Evolutionary conservation across 1,140 invertebrate species (phyloP).

Genomic region (Choristoneura fumiferana): DNA sequence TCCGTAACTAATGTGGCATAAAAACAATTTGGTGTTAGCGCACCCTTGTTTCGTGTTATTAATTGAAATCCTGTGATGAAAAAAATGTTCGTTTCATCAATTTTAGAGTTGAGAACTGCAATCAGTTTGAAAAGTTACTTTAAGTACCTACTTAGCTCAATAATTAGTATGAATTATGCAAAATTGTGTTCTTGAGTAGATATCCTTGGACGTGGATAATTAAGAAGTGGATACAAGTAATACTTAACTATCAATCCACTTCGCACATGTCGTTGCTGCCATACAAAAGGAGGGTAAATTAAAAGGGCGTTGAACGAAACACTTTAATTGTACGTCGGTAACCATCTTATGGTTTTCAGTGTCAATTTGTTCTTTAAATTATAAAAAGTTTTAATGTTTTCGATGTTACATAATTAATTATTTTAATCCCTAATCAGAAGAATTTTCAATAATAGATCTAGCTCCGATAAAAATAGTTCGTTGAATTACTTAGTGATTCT

Average conservation of each 20-base stretch:
- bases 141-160: too few relatives aligned
- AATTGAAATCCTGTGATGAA: conserved; percentile 8
- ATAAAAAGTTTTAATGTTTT: too few relatives aligned
- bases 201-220: conserved; percentile 6
- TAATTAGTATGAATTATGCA: conserved; percentile 6
- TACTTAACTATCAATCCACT: conserved; percentile 19
- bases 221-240: conserved; percentile 8
- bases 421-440: too few relatives aligned
- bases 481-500: too few relatives aligned
- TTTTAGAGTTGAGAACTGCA: too few relatives aligned
- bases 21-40: conserved; percentile 14
- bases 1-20: conserved; percentile 16
- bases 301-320: conserved; percentile 46
- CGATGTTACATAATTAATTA: too few relatives aligned
- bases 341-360: too few relatives aligned
- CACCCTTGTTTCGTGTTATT: conserved; percentile 16
- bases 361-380: too few relatives aligned
- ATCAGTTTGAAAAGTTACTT: too few relatives aligned
- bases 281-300: conserved; percentile 44
- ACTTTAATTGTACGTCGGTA: conserved; percentile 54
- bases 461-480: too few relatives aligned
- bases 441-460: too few relatives aligned
- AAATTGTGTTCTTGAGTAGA: conserved; percentile 3
- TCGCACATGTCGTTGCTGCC: conserved; percentile 48
- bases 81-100: neutral